These are phyloP conservation scores for Morelia viridis DNA, from an alignment of 2,797 vertebrate genomes.

Conservation along the genomic window DNA sequence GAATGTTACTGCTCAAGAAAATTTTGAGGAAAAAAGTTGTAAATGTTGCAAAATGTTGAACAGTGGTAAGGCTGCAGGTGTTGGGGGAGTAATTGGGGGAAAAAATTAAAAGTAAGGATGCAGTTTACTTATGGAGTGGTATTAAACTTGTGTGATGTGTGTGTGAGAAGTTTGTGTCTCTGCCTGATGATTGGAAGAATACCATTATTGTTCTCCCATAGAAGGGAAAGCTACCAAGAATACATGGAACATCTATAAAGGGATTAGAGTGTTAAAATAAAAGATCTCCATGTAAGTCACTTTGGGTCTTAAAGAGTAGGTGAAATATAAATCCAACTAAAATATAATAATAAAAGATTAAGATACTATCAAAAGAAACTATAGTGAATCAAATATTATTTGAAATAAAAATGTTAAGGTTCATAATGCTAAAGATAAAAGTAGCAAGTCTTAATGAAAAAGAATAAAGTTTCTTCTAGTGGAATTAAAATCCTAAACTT, in stretches of 20 bases:
- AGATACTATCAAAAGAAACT: conserved; percentile 52
- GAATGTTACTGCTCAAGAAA: no score
- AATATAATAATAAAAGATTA: conserved; percentile 31
- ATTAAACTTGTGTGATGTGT: no score
- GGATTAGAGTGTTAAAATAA: neutral
- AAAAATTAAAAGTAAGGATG: no score
- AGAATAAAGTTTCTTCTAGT: conserved; percentile 12
- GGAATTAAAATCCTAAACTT: conserved; percentile 2
- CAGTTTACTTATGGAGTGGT: no score
- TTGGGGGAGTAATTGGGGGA: no score
- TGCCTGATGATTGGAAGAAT: no score
- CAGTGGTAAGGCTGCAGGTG: no score
- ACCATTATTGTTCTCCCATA: no score
- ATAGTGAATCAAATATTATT: conserved; percentile 45
- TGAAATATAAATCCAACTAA: no score
- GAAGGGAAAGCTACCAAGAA: neutral
- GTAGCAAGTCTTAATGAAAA: conserved; percentile 13
- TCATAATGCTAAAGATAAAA: conserved; percentile 35
- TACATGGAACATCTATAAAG: neutral
- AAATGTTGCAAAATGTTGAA: no score
- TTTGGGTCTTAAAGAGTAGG: neutral
- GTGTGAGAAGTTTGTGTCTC: no score
- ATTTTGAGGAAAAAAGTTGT: no score
- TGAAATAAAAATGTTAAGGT: conserved; percentile 46
- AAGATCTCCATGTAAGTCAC: neutral